These are phyloP conservation scores for Lutjanus argentimaculatus DNA, from an alignment of 2,797 vertebrate species.

Conservation along the genomic window DNA sequence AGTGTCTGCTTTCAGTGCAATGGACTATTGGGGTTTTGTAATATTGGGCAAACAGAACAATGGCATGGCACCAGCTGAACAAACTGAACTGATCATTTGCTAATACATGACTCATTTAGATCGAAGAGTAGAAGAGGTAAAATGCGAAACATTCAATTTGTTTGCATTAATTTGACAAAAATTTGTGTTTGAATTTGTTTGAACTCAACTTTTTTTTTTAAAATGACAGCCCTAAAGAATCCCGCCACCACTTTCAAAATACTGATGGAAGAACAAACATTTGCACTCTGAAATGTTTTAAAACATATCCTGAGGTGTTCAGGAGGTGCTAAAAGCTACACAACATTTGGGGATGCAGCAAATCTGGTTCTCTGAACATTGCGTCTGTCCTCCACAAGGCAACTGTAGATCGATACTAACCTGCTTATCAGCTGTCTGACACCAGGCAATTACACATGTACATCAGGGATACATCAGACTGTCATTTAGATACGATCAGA, in stretches of 20 bases:
- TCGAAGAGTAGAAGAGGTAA: background rate
- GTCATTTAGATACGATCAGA: constrained; percentile 29
- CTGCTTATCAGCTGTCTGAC: constrained; percentile 54
- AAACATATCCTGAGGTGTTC: background rate
- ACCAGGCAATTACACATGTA: constrained; percentile 54
- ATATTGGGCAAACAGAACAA: too few species aligned
- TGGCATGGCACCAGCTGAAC: too few species aligned
- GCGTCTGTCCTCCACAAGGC: constrained; percentile 33
- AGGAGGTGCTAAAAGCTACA: constrained; percentile 15
- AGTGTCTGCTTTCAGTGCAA: too few species aligned
- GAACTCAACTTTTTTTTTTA: background rate
- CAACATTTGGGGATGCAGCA: background rate
- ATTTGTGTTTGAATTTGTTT: background rate
- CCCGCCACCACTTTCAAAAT: background rate
- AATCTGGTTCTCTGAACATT: background rate
- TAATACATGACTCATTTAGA: background rate
- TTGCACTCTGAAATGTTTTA: background rate
- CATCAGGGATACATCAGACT: constrained; percentile 30
- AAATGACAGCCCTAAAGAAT: background rate
- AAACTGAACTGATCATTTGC: too few species aligned
- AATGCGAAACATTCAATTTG: too few species aligned
- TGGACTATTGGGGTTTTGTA: too few species aligned
- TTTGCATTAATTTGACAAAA: background rate
- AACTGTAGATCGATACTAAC: constrained; percentile 65
- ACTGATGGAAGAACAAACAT: background rate